phyloP scores from a whole-genome alignment of 2,113 vertebrate genomes.

The Antigone vipio region DNA sequence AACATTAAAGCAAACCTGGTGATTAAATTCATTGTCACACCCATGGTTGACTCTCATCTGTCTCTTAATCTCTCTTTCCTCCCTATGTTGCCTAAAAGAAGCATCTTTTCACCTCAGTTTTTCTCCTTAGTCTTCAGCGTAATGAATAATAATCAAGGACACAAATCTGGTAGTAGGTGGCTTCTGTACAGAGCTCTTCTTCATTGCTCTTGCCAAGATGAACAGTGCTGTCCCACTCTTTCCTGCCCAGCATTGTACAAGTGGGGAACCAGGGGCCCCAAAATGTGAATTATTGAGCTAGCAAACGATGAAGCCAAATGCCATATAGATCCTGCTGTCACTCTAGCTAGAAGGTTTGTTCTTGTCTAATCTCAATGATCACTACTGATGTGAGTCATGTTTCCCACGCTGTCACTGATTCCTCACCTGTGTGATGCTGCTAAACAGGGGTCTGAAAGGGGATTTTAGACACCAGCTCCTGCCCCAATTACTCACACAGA shows the following conservation, averaged over 20 bases:
- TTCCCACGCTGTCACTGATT: conserved; percentile 51
- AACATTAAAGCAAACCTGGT: neutral
- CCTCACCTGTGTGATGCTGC: conserved; percentile 7
- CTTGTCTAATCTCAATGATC: neutral
- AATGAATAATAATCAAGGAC: neutral
- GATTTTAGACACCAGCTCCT: conserved; percentile 31
- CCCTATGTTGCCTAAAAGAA: neutral
- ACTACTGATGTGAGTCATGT: conserved; percentile 22
- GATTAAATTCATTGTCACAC: neutral
- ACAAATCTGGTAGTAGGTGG: neutral
- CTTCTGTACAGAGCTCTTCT: neutral
- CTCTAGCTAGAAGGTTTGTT: neutral
- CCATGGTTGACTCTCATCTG: neutral
- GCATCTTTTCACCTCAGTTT: neutral
- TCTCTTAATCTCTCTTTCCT: neutral
- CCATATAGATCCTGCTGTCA: neutral
- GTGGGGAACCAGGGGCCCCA: neutral
- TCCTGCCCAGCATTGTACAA: neutral
- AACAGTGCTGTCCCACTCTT: neutral
- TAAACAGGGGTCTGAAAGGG: neutral
- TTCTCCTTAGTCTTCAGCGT: neutral
- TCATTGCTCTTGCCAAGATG: neutral
- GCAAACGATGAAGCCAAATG: neutral
- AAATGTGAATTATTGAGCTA: neutral
- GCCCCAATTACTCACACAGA: conserved; percentile 25